Conservation (phyloP, 2,113 vertebrate species). For the Pomatorhinus ruficollis region DNA sequence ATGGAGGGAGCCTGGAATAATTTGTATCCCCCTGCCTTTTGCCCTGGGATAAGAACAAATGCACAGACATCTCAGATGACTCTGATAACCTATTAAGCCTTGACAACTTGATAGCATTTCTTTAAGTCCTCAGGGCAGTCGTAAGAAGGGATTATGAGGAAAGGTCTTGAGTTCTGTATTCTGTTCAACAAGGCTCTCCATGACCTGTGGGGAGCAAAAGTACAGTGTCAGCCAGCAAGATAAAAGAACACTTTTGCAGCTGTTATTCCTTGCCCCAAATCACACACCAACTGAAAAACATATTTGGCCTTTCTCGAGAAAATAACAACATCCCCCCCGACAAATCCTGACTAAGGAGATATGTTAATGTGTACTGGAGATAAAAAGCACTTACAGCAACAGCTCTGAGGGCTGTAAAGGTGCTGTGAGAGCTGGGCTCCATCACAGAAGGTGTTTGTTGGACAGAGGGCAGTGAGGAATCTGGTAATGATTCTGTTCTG, state of each 20-base stretch:
- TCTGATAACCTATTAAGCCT: neutral
- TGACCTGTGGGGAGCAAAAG: neutral
- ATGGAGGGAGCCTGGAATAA: neutral
- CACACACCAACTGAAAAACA: neutral
- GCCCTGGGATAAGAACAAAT: neutral
- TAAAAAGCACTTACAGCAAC: neutral
- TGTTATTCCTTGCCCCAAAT: neutral
- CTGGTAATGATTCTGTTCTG: neutral
- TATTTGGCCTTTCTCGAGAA: neutral
- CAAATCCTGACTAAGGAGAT: neutral
- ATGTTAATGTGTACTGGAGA: neutral
- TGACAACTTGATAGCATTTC: neutral
- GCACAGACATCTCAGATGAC: neutral
- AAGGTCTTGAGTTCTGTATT: neutral
- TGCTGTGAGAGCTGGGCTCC: neutral
- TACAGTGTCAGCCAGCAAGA: neutral
- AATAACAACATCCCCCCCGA: neutral
- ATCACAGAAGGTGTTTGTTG: neutral
- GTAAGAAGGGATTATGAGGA: neutral
- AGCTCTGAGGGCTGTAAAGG: neutral
- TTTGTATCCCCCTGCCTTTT: neutral
- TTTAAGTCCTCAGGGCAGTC: neutral
- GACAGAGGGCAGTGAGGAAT: neutral
- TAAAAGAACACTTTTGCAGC: neutral
- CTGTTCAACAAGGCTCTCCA: neutral